phyloP scores from a whole-genome alignment of 2,888 invertebrate species.

The Oscheius myriophilus region DNA sequence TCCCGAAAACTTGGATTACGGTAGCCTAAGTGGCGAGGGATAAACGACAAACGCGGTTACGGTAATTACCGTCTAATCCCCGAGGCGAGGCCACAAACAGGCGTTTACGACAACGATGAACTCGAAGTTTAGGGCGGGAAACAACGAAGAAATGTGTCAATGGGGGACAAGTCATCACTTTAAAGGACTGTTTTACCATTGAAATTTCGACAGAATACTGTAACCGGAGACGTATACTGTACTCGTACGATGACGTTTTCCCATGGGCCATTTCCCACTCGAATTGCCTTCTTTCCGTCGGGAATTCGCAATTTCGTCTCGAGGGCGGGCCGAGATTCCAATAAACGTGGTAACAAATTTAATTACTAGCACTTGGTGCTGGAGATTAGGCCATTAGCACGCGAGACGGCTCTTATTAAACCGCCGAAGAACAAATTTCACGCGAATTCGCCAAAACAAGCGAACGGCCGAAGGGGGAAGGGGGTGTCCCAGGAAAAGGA shows the following conservation, averaged over 20 bases:
- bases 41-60: slow-evolving; percentile 12
- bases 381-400: slow-evolving; percentile 54
- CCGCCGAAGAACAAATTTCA: slow-evolving; percentile 29
- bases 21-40: neutral
- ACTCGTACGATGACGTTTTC: no score
- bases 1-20: slow-evolving; percentile 2
- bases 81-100: no score
- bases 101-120: neutral
- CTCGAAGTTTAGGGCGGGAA: slow-evolving; percentile 3
- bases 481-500: no score
- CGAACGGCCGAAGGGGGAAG: no score
- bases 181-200: no score
- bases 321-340: slow-evolving; percentile 40
- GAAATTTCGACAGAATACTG: no score
- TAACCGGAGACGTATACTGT: no score
- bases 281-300: slow-evolving; percentile 1
- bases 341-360: slow-evolving; percentile 52
- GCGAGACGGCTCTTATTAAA: slow-evolving; percentile 47
- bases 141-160: slow-evolving; percentile 10
- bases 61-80: slow-evolving; percentile 13
- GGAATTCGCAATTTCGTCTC: slow-evolving; percentile 23
- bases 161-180: no score
- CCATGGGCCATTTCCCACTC: neutral
- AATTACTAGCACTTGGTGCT: slow-evolving; percentile 52
- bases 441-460: no score